Evolutionary conservation across 2,113 vertebrate species (phyloP), one percentile per base, ranked within the genome.

Genomic region (Aramus guarauna): DNA sequence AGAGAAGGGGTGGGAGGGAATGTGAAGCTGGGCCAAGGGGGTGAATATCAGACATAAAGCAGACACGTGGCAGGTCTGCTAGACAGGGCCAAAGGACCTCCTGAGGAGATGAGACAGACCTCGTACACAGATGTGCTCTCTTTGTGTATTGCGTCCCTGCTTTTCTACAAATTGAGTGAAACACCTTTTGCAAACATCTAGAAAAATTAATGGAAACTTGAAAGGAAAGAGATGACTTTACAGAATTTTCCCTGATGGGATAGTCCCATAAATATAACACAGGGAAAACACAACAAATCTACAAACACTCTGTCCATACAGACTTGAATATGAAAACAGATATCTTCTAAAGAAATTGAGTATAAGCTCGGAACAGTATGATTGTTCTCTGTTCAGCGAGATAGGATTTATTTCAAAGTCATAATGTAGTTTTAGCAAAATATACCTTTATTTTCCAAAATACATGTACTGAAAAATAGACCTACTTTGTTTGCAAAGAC

Each of bases 321-420:
- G n/a, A 81, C 7, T 55, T 50, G 22, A 78, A 22, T 34, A 47
- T 8, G 64, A 71, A 87, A 94, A 1, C 12, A 76, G 15, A 29
- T 8, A 3, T 37, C 26, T 87, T 15, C n/a, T 60, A 50, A 55
- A 64, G 64, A 90, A 94, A 85, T 56, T 0, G 0, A 0, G 9
- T 56, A 18, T 39, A 89, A 94, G 4, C 12, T 85, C 47, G 80
- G 32, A 85, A 21, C 15, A 88, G 43, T 22, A 60, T 17, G 19
- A 62, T 64, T 71, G 11, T 12, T 84, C 34, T 37, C 56, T 67
- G 24, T 63, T 91, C 22, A 60, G 27, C 2, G n/a, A 66, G 79
- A 16, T 1, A 75, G 21, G 21, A 1, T 41, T 85, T 72, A 45
- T 82, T 92, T 88, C 63, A 83, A 78, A 87, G 34, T 7, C 63